phyloP scores from a whole-genome alignment of 2,888 invertebrate species.

The Atethmia centrago region DNA sequence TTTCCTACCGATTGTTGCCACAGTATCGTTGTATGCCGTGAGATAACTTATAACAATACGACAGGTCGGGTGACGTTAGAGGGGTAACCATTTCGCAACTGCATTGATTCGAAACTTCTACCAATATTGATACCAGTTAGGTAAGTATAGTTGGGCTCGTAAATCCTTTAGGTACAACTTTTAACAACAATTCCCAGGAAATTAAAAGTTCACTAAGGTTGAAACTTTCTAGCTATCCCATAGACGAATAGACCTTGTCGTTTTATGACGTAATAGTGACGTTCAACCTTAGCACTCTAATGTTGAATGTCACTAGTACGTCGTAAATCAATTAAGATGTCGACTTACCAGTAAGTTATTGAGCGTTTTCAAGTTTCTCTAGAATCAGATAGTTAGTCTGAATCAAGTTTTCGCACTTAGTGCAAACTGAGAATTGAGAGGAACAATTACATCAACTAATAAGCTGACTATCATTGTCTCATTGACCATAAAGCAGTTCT shows the following conservation, averaged over 20 bases:
- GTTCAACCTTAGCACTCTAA: background rate
- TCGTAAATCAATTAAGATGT: background rate
- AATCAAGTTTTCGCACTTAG: background rate
- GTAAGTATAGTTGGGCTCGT: background rate
- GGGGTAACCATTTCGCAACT: background rate
- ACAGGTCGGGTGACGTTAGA: background rate
- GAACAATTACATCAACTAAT: background rate
- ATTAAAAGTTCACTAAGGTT: no score
- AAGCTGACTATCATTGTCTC: background rate
- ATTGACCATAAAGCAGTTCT: background rate
- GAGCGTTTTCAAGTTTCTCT: background rate
- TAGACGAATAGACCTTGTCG: background rate
- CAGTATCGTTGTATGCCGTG: background rate
- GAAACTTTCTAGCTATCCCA: no score
- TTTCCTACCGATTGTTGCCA: slow-evolving; percentile 23
- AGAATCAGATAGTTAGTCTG: background rate
- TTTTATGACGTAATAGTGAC: background rate
- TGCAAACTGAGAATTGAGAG: background rate
- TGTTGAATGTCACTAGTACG: no score
- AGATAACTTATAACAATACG: slow-evolving; percentile 3
- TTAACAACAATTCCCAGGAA: background rate
- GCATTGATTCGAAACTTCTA: background rate
- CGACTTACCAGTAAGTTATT: background rate
- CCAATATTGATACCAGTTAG: background rate
- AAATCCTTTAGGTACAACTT: background rate